Conservation (phyloP, 2,113 vertebrate species). For the Lophochroa leadbeateri region DNA sequence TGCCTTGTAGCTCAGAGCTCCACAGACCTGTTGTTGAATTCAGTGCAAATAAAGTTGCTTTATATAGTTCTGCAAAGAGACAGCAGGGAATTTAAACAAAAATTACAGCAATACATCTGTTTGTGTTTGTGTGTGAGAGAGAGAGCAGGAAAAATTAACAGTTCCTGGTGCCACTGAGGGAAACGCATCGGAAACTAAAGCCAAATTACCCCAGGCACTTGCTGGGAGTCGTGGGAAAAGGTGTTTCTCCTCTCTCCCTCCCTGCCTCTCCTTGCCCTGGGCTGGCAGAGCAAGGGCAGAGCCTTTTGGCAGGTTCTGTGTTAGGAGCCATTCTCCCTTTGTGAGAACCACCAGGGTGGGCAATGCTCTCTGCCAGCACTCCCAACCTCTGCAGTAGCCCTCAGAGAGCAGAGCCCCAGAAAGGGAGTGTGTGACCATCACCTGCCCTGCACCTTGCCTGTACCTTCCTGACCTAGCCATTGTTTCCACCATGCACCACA, state of each 20-base stretch:
- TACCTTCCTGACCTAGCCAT: not conserved
- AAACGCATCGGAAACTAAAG: not conserved
- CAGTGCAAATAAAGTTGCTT: not conserved
- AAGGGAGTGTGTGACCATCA: not conserved
- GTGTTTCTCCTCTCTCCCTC: not conserved
- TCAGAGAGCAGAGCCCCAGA: not conserved
- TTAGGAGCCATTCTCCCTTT: not conserved
- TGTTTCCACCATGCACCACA: constrained; percentile 44
- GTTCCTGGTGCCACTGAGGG: not conserved
- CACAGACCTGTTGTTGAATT: not conserved
- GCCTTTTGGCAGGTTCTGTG: not conserved
- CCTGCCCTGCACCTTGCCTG: not conserved
- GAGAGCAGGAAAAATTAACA: not conserved
- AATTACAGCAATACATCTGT: not conserved
- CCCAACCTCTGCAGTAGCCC: not conserved
- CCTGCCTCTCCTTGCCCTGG: not conserved
- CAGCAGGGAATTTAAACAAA: not conserved
- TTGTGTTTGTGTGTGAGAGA: not conserved
- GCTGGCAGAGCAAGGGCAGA: not conserved
- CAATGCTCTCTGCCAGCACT: not conserved
- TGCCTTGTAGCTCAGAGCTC: not conserved
- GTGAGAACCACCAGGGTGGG: not conserved
- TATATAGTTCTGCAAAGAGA: not conserved
- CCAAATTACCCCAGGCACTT: not conserved
- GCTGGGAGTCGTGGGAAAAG: not conserved